phyloP scores from a whole-genome alignment of 2,888 invertebrate genomes.

The Phyllotreta cruciferae region DNA sequence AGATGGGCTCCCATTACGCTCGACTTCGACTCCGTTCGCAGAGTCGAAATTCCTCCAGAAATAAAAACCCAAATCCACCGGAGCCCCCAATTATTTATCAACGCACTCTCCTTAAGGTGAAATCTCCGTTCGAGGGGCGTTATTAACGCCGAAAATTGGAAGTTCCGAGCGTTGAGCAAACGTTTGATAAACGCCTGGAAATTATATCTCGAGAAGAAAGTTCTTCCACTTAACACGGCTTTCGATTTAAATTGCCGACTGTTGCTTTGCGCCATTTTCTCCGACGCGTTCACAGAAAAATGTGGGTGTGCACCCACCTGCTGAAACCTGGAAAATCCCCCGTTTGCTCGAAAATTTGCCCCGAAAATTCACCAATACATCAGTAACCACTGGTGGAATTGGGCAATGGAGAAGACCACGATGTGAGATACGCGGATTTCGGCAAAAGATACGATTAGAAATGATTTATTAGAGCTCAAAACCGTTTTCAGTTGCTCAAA shows the following conservation, averaged over 20 bases:
- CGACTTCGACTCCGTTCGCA: too few relatives aligned
- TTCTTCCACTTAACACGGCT: constrained; percentile 3
- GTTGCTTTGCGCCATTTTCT: background rate
- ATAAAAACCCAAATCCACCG: constrained; percentile 5
- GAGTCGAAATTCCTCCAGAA: background rate
- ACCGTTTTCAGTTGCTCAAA: too few relatives aligned
- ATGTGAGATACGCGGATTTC: too few relatives aligned
- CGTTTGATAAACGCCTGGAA: constrained; percentile 12
- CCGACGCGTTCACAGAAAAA: too few relatives aligned
- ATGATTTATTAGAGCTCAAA: too few relatives aligned
- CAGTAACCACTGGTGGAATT: too few relatives aligned
- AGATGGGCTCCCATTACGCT: background rate
- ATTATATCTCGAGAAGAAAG: constrained; percentile 12
- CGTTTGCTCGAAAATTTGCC: too few relatives aligned
- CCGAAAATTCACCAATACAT: too few relatives aligned
- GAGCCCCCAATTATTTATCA: constrained; percentile 2
- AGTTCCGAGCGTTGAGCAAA: constrained; percentile 3
- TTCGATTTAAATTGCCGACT: constrained; percentile 12
- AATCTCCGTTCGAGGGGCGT: constrained; percentile 5
- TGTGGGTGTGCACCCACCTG: too few relatives aligned
- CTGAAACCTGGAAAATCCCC: too few relatives aligned
- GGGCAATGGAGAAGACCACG: too few relatives aligned
- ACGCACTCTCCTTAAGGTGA: constrained; percentile 5
- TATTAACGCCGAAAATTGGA: constrained; percentile 11
- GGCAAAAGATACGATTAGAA: too few relatives aligned